Evolutionary conservation across 2,797 vertebrate species (phyloP).

Genomic region (Melanotaenia pygmaea): DNA sequence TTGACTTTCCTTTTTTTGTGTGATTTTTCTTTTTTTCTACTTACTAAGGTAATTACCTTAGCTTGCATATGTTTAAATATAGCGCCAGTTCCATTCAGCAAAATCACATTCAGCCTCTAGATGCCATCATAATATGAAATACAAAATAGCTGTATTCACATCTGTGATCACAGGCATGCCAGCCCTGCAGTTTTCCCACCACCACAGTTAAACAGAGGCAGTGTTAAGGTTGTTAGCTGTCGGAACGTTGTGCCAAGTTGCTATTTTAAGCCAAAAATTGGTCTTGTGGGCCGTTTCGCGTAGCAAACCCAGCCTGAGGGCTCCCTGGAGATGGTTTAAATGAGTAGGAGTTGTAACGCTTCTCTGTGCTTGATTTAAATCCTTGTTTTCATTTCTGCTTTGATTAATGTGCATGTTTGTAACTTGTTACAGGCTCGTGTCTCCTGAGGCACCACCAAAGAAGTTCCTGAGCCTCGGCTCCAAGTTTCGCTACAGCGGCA

Average conservation of each 20-base stretch:
- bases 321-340: constrained; percentile 38
- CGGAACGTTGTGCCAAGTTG: constrained; percentile 22
- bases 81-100: neutral
- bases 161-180: constrained; percentile 7
- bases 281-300: constrained; percentile 24
- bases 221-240: neutral
- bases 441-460: constrained; percentile 95
- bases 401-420: constrained; percentile 53
- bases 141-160: constrained; percentile 2
- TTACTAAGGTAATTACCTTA: neutral
- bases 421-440: constrained; percentile 85
- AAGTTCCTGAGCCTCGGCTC: constrained; percentile 96
- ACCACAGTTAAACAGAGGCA: neutral
- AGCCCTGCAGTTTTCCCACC: constrained; percentile 20
- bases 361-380: constrained; percentile 8
- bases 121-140: neutral
- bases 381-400: constrained; percentile 24
- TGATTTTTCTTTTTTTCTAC: no score
- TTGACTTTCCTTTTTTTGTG: neutral
- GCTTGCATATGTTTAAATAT: neutral
- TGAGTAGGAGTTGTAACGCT: constrained; percentile 11
- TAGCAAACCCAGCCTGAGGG: constrained; percentile 9
- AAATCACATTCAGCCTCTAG: neutral
- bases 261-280: constrained; percentile 26
- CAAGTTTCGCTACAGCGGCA: constrained; percentile 97